A percentile compares a stretch with the other conserved stretches of the same genome.
Conservation (phyloP, 2,797 vertebrate species). For the Sebastes kiyomatsui region DNA sequence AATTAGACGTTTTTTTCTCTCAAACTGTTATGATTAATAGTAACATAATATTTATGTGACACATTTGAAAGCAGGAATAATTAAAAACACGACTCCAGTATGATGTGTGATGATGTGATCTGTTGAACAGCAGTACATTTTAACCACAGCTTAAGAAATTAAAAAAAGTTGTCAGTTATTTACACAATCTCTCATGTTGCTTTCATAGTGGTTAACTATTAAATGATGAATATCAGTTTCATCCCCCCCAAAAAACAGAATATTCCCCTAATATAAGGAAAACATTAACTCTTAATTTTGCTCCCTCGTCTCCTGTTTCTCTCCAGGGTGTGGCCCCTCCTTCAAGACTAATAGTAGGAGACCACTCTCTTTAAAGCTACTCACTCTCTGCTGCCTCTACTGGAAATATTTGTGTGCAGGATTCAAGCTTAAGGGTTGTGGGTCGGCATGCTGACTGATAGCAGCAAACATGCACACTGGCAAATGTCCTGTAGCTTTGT, state of each 20-base stretch:
- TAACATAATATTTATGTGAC: constrained; percentile 27
- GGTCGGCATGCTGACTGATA: constrained; percentile 41
- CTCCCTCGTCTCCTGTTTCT: constrained; percentile 59
- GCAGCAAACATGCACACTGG: constrained; percentile 12
- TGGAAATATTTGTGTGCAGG: constrained; percentile 64
- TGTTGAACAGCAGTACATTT: constrained; percentile 14
- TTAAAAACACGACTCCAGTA: constrained; percentile 23
- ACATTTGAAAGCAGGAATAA: constrained; percentile 17
- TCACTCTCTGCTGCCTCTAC: constrained; percentile 80
- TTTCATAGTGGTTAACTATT: constrained; percentile 1
- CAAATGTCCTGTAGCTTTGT: constrained; percentile 29
- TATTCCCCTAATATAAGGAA: neutral
- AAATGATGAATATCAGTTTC: neutral
- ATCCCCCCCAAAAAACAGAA: neutral
- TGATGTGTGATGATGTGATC: constrained; percentile 1
- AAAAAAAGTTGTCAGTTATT: neutral
- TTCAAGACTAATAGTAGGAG: constrained; percentile 96
- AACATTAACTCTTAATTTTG: constrained; percentile 14
- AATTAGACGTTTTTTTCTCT: neutral
- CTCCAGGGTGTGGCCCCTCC: constrained; percentile 85
- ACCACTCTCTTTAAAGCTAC: constrained; percentile 88
- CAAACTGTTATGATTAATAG: constrained; percentile 18
- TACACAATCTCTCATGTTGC: neutral
- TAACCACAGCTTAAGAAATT: constrained; percentile 8
- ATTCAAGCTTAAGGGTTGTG: constrained; percentile 34